phyloP scores from a whole-genome alignment of 1,140 invertebrate genomes.

The Drosophila athabasca region DNA sequence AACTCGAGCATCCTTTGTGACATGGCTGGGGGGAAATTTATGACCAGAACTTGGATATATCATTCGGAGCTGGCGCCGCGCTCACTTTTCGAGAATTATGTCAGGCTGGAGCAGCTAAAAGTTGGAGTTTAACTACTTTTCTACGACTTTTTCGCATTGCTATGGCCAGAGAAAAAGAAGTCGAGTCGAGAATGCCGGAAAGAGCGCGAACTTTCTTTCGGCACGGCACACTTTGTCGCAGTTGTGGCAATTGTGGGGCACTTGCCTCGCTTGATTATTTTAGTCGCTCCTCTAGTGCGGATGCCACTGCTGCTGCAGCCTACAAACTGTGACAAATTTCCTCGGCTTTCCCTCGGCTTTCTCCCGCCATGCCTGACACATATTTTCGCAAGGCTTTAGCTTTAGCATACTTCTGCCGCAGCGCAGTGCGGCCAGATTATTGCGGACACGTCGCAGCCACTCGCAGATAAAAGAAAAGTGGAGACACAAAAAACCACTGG shows the following conservation, averaged over 20 bases:
- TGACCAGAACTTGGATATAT: slow-evolving; percentile 64
- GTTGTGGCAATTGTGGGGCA: slow-evolving; percentile 36
- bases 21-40: slow-evolving; percentile 54
- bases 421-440: slow-evolving; percentile 68
- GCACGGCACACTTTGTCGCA: slow-evolving; percentile 68
- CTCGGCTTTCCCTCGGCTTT: slow-evolving; percentile 19
- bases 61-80: slow-evolving; percentile 44
- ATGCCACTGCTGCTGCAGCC: slow-evolving; percentile 39
- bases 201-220: slow-evolving; percentile 62
- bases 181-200: background rate
- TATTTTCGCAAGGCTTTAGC: slow-evolving; percentile 36
- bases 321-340: slow-evolving; percentile 74
- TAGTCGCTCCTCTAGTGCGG: slow-evolving; percentile 14
- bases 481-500: slow-evolving; percentile 13
- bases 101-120: slow-evolving; percentile 60
- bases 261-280: slow-evolving; percentile 73
- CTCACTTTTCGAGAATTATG: slow-evolving; percentile 57
- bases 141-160: slow-evolving; percentile 64
- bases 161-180: slow-evolving; percentile 6
- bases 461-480: slow-evolving; percentile 19
- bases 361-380: slow-evolving; percentile 58
- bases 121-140: slow-evolving; percentile 77
- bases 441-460: slow-evolving; percentile 63
- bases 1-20: slow-evolving; percentile 58
- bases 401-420: slow-evolving; percentile 43